Conservation (phyloP, 2,113 vertebrate species). For the Austrofundulus limnaeus region DNA sequence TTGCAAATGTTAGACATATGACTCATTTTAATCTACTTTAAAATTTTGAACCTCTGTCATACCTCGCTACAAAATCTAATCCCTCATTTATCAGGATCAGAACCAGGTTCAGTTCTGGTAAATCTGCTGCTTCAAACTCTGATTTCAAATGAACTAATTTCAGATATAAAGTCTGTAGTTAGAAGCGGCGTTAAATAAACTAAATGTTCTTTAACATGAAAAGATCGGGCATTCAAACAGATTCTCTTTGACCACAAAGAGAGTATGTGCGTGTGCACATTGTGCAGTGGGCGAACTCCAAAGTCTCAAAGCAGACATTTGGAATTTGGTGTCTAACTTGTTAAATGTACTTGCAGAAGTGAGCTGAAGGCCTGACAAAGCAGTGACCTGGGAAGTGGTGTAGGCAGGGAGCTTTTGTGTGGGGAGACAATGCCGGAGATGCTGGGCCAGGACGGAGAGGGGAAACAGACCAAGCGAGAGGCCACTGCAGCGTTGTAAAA, state of each 20-base stretch:
- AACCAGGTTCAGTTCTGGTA: background rate
- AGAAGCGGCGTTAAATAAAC: background rate
- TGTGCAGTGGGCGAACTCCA: conserved; percentile 25
- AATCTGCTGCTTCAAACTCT: background rate
- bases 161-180: background rate
- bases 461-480: conserved; percentile 66
- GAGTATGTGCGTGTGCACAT: background rate
- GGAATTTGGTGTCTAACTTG: conserved; percentile 59
- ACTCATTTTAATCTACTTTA: conserved; percentile 14
- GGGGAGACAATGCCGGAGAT: conserved; percentile 76
- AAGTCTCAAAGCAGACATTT: conserved; percentile 2
- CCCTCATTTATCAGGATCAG: background rate
- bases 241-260: background rate
- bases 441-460: conserved; percentile 55
- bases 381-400: conserved; percentile 82
- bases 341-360: conserved; percentile 53
- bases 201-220: background rate
- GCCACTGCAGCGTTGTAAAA: conserved; percentile 75
- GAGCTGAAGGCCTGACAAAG: conserved; percentile 74
- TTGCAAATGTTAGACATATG: conserved; percentile 2
- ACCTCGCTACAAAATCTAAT: background rate
- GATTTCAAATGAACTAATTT: background rate
- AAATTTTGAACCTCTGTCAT: background rate
- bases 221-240: conserved; percentile 13
- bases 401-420: conserved; percentile 82